Evolutionary conservation across 2,888 invertebrate species (phyloP).

Genomic region (Lymantria monacha): DNA sequence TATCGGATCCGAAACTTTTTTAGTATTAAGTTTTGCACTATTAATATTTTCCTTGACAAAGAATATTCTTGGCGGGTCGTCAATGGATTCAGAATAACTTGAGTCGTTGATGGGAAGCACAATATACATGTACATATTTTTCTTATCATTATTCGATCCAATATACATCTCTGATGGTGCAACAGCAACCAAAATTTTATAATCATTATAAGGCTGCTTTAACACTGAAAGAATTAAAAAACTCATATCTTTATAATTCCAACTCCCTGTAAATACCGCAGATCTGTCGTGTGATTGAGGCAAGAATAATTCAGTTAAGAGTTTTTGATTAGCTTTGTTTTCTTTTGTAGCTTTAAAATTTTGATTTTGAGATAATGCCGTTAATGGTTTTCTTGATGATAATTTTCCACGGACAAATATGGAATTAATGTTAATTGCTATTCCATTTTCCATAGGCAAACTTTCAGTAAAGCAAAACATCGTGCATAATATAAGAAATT

Average conservation of each 20-base stretch:
- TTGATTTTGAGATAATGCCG: no score
- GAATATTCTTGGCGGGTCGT: constrained; percentile 57
- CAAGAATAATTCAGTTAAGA: constrained; percentile 35
- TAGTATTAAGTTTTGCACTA: constrained; percentile 25
- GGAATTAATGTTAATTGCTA: constrained; percentile 23
- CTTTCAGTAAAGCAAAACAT: constrained; percentile 31
- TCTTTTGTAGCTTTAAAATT: no score
- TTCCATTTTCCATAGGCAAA: constrained; percentile 55
- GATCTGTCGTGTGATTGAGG: background rate
- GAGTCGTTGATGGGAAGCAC: constrained; percentile 53
- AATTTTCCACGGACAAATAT: background rate
- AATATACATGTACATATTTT: constrained; percentile 55
- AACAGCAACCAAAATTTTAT: constrained; percentile 63
- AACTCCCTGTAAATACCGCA: background rate
- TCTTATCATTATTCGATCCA: constrained; percentile 28
- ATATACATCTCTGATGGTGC: constrained; percentile 58
- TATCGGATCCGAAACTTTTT: constrained; percentile 40
- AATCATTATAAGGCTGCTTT: constrained; percentile 48
- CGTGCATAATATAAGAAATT: constrained; percentile 29
- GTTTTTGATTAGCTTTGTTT: constrained; percentile 17
- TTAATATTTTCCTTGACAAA: constrained; percentile 49
- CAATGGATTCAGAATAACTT: constrained; percentile 17
- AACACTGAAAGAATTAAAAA: constrained; percentile 56
- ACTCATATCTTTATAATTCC: constrained; percentile 12
- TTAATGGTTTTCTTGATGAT: background rate